phyloP scores from a whole-genome alignment of 2,113 vertebrate species.

The Oryzias curvinotus region DNA sequence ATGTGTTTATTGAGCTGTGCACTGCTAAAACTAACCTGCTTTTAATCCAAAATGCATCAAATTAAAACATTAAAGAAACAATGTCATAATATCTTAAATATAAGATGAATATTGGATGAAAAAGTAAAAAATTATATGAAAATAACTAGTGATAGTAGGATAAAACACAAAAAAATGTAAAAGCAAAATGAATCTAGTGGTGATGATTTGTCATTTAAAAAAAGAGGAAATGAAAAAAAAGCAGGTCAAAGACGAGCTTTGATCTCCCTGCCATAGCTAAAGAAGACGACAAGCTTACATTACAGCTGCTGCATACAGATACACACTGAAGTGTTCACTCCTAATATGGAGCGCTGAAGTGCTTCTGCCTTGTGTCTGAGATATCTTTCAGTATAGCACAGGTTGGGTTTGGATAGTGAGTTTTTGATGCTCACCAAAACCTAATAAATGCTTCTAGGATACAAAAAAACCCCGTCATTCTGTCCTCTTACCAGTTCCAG shows the following conservation, averaged over 20 bases:
- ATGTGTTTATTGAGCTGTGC: no score
- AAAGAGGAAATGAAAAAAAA: constrained; percentile 5
- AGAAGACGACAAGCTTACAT: constrained; percentile 43
- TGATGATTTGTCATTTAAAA: neutral
- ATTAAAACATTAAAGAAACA: neutral
- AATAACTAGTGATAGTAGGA: neutral
- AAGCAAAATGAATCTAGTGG: neutral
- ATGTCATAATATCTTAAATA: no score
- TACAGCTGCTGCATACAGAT: constrained; percentile 34
- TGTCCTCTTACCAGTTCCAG: constrained; percentile 81
- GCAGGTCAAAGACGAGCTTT: constrained; percentile 49
- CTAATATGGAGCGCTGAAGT: constrained; percentile 3
- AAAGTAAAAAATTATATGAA: neutral
- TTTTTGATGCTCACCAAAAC: no score
- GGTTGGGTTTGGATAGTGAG: no score
- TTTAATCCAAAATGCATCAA: no score
- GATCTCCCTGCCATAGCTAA: constrained; percentile 60
- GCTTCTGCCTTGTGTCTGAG: constrained; percentile 9
- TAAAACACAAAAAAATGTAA: neutral
- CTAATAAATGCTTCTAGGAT: neutral
- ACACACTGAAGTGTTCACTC: constrained; percentile 10
- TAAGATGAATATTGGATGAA: no score
- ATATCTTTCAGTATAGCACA: no score
- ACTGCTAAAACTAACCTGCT: no score
- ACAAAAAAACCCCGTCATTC: neutral